A percentile compares a stretch with the other conserved stretches of the same genome.
Conservation (phyloP, 1,140 invertebrate species). For the Papilio machaon region DNA sequence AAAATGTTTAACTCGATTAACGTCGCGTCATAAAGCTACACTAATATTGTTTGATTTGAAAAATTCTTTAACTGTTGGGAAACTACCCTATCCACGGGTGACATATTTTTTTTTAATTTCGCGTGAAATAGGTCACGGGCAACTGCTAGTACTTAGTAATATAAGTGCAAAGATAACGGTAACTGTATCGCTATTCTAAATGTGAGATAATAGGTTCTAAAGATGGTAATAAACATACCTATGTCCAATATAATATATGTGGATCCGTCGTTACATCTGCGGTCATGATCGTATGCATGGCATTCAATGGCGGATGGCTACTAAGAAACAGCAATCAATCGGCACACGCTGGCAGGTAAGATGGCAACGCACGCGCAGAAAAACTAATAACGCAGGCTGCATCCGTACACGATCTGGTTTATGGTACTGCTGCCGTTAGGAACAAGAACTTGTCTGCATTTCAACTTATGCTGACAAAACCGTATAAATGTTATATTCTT, state of each 20-base stretch:
- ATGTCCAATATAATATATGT: not conserved
- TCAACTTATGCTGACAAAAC: not conserved
- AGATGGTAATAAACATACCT: not conserved
- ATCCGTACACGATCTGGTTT: constrained; percentile 31
- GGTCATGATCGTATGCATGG: constrained; percentile 6
- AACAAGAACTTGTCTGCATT: constrained; percentile 1
- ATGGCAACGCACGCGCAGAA: constrained; percentile 19
- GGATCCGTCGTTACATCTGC: not conserved
- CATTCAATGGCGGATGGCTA: not conserved
- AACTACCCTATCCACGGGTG: no score
- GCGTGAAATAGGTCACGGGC: no score
- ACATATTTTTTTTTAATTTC: no score
- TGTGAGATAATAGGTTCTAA: not conserved
- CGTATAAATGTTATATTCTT: not conserved
- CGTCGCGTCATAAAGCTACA: no score
- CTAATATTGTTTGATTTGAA: no score
- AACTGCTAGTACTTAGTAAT: no score
- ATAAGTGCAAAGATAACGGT: no score
- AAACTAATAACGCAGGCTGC: constrained; percentile 20
- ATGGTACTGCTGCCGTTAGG: constrained; percentile 18
- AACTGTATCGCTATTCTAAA: no score
- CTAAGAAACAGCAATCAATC: constrained; percentile 18
- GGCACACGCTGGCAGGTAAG: constrained; percentile 2
- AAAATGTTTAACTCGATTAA: no score
- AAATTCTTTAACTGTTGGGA: no score